These are phyloP conservation scores for Habroteleia sp. DNA, from an alignment of 2,888 invertebrate species.

Conservation along the genomic window DNA sequence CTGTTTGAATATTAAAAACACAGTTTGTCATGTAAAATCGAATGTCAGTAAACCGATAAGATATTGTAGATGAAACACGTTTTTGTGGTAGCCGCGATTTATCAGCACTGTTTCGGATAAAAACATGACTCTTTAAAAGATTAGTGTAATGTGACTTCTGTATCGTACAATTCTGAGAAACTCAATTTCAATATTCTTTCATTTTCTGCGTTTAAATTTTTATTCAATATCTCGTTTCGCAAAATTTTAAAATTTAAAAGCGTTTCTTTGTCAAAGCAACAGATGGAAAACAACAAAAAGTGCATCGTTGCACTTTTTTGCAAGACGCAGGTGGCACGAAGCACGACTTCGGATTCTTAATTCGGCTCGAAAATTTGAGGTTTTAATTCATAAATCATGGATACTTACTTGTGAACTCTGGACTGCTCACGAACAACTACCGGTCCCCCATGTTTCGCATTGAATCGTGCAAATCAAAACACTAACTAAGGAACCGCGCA, in stretches of 20 bases:
- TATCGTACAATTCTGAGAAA: slow-evolving; percentile 4
- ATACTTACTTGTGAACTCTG: slow-evolving; percentile 50
- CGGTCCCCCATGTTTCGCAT: slow-evolving; percentile 50
- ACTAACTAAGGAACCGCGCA: slow-evolving; percentile 39
- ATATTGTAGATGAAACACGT: slow-evolving; percentile 38
- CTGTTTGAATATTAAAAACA: slow-evolving; percentile 25
- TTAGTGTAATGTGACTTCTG: slow-evolving; percentile 15
- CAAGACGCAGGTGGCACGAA: no score
- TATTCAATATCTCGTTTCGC: no score
- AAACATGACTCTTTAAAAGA: slow-evolving; percentile 45
- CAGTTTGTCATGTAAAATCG: slow-evolving; percentile 32
- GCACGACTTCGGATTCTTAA: no score
- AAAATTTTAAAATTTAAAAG: no score
- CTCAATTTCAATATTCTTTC: background rate
- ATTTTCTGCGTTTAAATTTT: no score
- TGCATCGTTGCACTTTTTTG: no score
- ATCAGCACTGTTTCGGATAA: slow-evolving; percentile 49
- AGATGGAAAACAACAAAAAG: no score
- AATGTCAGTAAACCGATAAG: slow-evolving; percentile 55
- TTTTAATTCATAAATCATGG: slow-evolving; percentile 6
- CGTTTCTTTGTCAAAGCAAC: no score
- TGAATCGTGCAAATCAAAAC: slow-evolving; percentile 36
- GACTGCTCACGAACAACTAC: slow-evolving; percentile 36
- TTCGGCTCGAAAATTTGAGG: background rate
- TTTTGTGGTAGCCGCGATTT: slow-evolving; percentile 49